Evolutionary conservation across 2,113 vertebrate species (phyloP).

Genomic region (Macrotis lagotis): DNA sequence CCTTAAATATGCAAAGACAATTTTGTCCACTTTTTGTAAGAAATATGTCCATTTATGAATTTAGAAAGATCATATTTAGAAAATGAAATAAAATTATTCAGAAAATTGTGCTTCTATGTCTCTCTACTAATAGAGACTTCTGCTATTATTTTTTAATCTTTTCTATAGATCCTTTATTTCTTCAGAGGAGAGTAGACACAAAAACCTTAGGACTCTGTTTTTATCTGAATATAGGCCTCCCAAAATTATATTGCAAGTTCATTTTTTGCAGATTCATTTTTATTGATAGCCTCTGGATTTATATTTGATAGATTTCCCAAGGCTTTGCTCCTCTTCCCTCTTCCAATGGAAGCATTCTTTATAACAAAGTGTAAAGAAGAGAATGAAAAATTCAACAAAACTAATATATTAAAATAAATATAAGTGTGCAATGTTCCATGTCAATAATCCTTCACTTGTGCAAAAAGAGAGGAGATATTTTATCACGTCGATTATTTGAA

Average conservation of each 20-base stretch:
- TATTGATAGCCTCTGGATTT: not conserved
- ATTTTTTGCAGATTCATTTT: no score
- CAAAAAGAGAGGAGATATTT: not conserved
- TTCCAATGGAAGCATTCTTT: not conserved
- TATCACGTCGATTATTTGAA: not conserved
- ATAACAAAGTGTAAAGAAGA: not conserved
- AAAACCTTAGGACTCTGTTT: not conserved
- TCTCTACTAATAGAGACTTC: not conserved
- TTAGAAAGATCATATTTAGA: not conserved
- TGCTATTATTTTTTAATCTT: not conserved
- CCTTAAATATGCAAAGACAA: not conserved
- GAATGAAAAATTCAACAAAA: not conserved
- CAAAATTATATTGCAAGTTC: not conserved
- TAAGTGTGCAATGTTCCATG: not conserved
- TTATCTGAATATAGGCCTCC: not conserved
- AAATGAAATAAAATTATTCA: conserved; percentile 34
- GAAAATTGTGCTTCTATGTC: not conserved
- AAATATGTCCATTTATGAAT: conserved; percentile 8
- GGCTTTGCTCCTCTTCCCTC: not conserved
- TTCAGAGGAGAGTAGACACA: not conserved
- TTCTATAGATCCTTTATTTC: not conserved
- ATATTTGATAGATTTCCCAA: not conserved
- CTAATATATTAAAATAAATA: not conserved
- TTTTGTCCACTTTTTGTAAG: not conserved
- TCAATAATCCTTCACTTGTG: not conserved